Evolutionary conservation across 2,888 invertebrate genomes (phyloP).

Genomic region (Habrosyne pyritoides): DNA sequence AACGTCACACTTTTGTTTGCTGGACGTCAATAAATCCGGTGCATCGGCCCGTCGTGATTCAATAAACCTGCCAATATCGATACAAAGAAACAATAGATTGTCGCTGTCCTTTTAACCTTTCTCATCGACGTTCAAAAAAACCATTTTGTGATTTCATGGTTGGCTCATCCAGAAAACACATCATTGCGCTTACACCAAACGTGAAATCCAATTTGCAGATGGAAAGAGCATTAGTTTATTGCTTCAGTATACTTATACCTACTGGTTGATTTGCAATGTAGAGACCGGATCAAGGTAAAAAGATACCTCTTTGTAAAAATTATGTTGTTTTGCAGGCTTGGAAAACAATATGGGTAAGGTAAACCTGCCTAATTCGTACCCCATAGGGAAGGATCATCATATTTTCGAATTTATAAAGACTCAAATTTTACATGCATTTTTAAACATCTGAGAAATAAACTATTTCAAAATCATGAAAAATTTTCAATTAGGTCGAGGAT

Average conservation of each 20-base stretch:
- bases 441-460: no score
- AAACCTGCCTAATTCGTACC: no score
- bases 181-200: conserved; percentile 38
- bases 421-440: no score
- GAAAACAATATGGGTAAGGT: no score
- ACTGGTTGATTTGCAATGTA: not conserved
- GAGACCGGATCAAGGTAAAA: not conserved
- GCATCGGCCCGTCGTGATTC: conserved; percentile 3
- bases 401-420: no score
- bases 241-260: conserved; percentile 27
- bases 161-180: conserved; percentile 20
- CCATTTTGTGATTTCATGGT: conserved; percentile 11
- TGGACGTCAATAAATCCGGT: not conserved
- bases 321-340: no score
- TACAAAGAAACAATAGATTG: not conserved
- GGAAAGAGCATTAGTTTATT: conserved; percentile 46
- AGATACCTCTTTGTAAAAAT: no score
- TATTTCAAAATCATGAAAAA: no score
- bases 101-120: not conserved
- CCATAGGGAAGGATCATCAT: no score
- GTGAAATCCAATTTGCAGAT: conserved; percentile 47
- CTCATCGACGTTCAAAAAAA: conserved; percentile 3
- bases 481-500: no score
- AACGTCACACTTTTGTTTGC: conserved; percentile 7
- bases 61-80: conserved; percentile 3